A percentile compares a stretch with the other conserved stretches of the same genome.
These are phyloP conservation scores for Drosophila percnosoma DNA, from an alignment of 2,888 invertebrate species.

Conservation along the genomic window DNA sequence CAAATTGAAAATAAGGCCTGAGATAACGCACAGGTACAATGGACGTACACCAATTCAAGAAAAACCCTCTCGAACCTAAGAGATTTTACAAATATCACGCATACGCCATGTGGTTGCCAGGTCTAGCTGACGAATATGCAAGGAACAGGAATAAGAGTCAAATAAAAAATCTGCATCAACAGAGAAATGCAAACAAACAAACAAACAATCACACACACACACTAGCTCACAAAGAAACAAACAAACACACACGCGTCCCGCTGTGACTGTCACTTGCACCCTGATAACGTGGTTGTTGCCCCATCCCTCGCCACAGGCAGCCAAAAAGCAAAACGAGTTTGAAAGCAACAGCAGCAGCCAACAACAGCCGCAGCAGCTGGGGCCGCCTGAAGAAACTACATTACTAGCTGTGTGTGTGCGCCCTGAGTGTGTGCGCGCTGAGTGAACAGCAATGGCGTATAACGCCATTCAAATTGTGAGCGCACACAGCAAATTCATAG, in stretches of 20 bases:
- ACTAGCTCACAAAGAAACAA: no score
- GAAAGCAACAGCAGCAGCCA: slow-evolving; percentile 32
- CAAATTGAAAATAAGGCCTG: neutral
- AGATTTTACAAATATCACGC: slow-evolving; percentile 24
- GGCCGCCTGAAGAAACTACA: slow-evolving; percentile 36
- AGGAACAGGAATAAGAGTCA: slow-evolving; percentile 9
- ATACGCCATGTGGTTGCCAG: slow-evolving; percentile 39
- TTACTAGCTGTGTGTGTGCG: slow-evolving; percentile 8
- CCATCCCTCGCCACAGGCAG: slow-evolving; percentile 8
- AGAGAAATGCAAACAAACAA: slow-evolving; percentile 21
- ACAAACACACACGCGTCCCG: slow-evolving; percentile 15
- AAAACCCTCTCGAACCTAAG: neutral
- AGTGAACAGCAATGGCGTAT: slow-evolving; percentile 15
- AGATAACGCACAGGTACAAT: neutral
- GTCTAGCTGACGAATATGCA: neutral
- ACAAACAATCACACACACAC: slow-evolving; percentile 3
- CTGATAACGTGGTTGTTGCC: slow-evolving; percentile 8
- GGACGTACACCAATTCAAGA: neutral
- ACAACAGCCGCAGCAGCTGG: slow-evolving; percentile 31
- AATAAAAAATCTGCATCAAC: slow-evolving; percentile 10
- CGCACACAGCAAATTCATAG: slow-evolving; percentile 25
- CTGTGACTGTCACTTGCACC: slow-evolving; percentile 30
- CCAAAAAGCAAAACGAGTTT: slow-evolving; percentile 59
- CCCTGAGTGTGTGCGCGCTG: slow-evolving; percentile 4
- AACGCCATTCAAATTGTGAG: slow-evolving; percentile 48